Evolutionary conservation across 1,140 invertebrate genomes (phyloP), one percentile per base, ranked within the genome.

Genomic region (Dryas iulia): DNA sequence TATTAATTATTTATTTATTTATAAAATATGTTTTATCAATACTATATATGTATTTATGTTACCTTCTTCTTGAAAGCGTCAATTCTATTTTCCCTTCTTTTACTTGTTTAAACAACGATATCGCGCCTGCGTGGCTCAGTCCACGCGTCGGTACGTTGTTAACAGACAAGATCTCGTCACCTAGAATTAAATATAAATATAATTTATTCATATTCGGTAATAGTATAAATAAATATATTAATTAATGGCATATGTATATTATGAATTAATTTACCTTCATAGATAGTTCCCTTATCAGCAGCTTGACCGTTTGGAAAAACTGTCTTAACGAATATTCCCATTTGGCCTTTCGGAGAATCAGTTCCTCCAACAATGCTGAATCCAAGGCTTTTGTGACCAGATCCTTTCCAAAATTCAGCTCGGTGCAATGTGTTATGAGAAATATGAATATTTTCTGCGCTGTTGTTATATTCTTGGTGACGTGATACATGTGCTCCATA

Each of bases 311-410:
- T 95, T 1, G 97, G 96, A 86, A 97, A 97, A 10, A 98, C 95
- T 0, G 97, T 97, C 89, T 98, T 97, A 0, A 98, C 96, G 89
- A 96, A 98, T 77, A 98, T 98, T 12, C 97, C 97, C 94, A 98
- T 96, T 75, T 95, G 95, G 2, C 97, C 97, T 81, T 96, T 96
- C 1, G 97, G 96, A 30, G 97, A 97, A 84, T 98, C 97, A 7
- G 94, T 95, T 39, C 97, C 97, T 25, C 97, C 97, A 23, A 98
- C 97, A 77, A 98, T 97, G 85, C 96, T 98, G 83, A 98, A 98
- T 1, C 97, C 97, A 23, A 98, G 93, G 63, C 96, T 97, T 83
- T 97, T 97, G 60, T 96, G 94, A 3, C 96, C 96, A 8, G 94
- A 94, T 18, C 97, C 97, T 90, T 98, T 98, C 81, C 95, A 94